These are phyloP conservation scores for Clarias pachynema DNA, from an alignment of 2,797 vertebrate species.

Conservation along the genomic window DNA sequence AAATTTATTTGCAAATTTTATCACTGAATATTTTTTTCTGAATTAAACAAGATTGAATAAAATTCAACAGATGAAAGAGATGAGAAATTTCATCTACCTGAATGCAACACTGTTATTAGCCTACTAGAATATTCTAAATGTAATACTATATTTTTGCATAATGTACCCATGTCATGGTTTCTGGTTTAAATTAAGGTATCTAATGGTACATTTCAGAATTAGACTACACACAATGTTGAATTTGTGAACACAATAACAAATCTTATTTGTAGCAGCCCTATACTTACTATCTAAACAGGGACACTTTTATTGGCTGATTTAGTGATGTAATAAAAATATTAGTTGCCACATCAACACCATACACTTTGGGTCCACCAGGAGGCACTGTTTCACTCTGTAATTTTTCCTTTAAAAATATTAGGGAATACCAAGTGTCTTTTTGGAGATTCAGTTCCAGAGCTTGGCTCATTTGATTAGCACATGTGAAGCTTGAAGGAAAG, in stretches of 20 bases:
- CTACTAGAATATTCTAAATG: not conserved
- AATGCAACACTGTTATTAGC: not conserved
- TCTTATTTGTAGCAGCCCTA: not conserved
- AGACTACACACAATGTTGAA: not conserved
- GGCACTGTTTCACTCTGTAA: conserved; percentile 8
- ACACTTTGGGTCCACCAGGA: conserved; percentile 26
- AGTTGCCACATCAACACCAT: not conserved
- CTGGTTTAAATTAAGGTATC: not conserved
- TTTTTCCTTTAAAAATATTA: conserved; percentile 7
- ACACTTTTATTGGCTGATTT: not conserved
- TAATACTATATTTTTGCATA: not conserved
- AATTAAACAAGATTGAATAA: not conserved
- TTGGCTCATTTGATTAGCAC: conserved; percentile 59
- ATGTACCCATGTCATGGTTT: not conserved
- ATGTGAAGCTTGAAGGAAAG: conserved; percentile 56
- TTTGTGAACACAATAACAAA: not conserved
- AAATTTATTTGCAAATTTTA: not conserved
- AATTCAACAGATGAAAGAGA: not conserved
- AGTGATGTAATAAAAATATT: conserved; percentile 12
- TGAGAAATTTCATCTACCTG: not conserved
- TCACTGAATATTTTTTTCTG: not conserved
- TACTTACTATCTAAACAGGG: not conserved
- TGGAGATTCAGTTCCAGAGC: conserved; percentile 37
- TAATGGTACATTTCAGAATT: not conserved
- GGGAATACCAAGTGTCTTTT: not conserved